Evolutionary conservation across 2,888 invertebrate genomes (phyloP), one percentile per base, ranked within the genome.

Genomic region (Drosophila kanekoi): DNA sequence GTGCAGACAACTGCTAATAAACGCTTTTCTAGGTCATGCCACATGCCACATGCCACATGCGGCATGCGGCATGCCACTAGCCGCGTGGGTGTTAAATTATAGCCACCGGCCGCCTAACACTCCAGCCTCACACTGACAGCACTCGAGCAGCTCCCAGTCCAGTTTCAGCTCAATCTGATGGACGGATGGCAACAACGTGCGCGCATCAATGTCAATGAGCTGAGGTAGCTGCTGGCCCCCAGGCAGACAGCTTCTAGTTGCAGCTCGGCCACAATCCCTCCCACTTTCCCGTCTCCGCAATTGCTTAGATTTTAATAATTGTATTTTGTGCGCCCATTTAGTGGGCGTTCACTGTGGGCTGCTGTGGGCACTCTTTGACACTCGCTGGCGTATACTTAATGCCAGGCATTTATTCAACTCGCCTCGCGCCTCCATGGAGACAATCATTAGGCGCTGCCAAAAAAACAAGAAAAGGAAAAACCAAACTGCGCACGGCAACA

Each of bases 71-170:
- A 38, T 53, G 20, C 41, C 53, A 47, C 18, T n/a, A 18, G 53
- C 41, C 58, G 84, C 78, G 83, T 87, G 83, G 83, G 83, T 84
- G 83, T 82, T 77, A 78, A 83, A 84, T 87, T 84, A 85, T 87
- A 87, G 86, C 87, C 80, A 48, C 23, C 35, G 80, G 83, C 67
- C 48, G 85, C 62, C 48, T 52, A 61, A 63, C 71, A 74, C 60
- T 66, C 69, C 59, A 74, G 62, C 63, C 52, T 28, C 8, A 8
- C 28, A 28, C 28, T 28, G 28, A 28, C 28, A 28, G 28, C 66
- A 71, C 54, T 62, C 68, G 57, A 73, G 58, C 59, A 28, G 28
- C 28, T 28, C 28, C 28, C 28, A 28, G 48, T 59, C 28, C 28
- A 28, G 48, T 59, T 61, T 61, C 59, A 51, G 44, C 62, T 51